Evolutionary conservation across 2,797 vertebrate species (phyloP), one percentile per base, ranked within the genome.

Genomic region (Hippocampus kuda): DNA sequence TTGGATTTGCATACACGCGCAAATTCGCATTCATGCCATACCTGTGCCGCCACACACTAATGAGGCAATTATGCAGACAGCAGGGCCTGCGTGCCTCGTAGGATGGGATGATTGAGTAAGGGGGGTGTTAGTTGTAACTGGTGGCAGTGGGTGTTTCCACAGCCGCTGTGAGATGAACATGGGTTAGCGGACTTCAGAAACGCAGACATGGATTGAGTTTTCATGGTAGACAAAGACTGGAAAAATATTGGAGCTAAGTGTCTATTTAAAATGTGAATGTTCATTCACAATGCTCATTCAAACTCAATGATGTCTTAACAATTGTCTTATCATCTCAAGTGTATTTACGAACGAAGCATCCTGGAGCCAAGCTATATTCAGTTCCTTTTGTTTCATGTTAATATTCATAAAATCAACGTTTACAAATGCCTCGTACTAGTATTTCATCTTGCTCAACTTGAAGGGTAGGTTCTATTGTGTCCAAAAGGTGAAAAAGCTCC

Each of bases 31-130:
- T 82, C 68, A 73, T 82, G 81, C 79, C 80, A 72, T 88, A 89
- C 86, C 86, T 86, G 84, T 78, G 80, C 81, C 73, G 77, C 63
- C 79, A 78, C 81, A 85, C 81, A 82, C 83, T 90, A 91, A 91
- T 91, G 88, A 92, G 84, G 88, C 85, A 90, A 90, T 91, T 89
- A 89, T 88, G 82, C 85, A 83, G 80, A 87, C 80, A 85, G 81
- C 79, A 82, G 83, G 83, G 75, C 73, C 78, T 79, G 73, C 22
- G 69, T 79, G 81, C 85, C 79, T 82, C 71, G 77, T 53, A 68
- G 79, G 75, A 72, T 75, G 77, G 82, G 56, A 26, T n/a, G 66
- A 81, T 74, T 84, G 72, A 24, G 18, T 61, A 34, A 34, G 30
- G 73, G 79, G 66, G 56, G 74, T 80, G 82, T 76, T 81, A 68